Evolutionary conservation across 1,140 invertebrate species (phyloP).

Genomic region (Euglossa dilemma): DNA sequence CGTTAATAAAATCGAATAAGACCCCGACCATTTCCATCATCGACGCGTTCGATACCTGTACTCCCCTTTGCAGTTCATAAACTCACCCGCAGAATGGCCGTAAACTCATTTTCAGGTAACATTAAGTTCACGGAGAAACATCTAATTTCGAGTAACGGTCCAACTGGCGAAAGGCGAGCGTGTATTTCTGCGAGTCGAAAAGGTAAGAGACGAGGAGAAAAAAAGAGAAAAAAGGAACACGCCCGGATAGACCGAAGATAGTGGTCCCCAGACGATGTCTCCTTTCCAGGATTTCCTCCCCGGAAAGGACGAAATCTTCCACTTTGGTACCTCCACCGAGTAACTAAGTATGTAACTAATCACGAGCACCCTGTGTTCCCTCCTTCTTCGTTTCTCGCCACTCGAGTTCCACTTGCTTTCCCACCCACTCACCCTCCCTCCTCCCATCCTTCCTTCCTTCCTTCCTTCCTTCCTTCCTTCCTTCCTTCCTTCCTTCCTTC

Average conservation of each 20-base stretch:
- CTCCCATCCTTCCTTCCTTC: slow-evolving; percentile 37
- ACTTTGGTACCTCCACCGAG: slow-evolving; percentile 65
- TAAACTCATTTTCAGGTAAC: not conserved
- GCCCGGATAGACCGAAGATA: slow-evolving; percentile 43
- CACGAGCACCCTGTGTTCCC: slow-evolving; percentile 52
- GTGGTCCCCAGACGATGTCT: slow-evolving; percentile 53
- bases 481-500: not conserved
- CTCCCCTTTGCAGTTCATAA: slow-evolving; percentile 1
- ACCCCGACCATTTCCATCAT: not conserved
- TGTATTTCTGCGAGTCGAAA: not conserved
- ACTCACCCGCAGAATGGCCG: not conserved
- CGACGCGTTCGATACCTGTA: too few species aligned
- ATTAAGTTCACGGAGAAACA: not conserved
- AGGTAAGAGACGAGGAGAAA: not conserved
- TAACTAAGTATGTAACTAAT: slow-evolving; percentile 75
- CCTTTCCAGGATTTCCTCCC: slow-evolving; percentile 34
- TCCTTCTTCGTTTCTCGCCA: slow-evolving; percentile 46
- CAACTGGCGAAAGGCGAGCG: not conserved
- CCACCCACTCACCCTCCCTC: slow-evolving; percentile 36
- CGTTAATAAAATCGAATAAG: slow-evolving; percentile 6
- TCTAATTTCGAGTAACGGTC: slow-evolving; percentile 1
- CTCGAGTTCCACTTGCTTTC: slow-evolving; percentile 29
- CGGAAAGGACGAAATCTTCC: slow-evolving; percentile 58
- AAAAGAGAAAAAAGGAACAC: slow-evolving; percentile 15
- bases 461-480: slow-evolving; percentile 30